Evolutionary conservation across 2,113 vertebrate genomes (phyloP).

Genomic region (Panthera uncia): DNA sequence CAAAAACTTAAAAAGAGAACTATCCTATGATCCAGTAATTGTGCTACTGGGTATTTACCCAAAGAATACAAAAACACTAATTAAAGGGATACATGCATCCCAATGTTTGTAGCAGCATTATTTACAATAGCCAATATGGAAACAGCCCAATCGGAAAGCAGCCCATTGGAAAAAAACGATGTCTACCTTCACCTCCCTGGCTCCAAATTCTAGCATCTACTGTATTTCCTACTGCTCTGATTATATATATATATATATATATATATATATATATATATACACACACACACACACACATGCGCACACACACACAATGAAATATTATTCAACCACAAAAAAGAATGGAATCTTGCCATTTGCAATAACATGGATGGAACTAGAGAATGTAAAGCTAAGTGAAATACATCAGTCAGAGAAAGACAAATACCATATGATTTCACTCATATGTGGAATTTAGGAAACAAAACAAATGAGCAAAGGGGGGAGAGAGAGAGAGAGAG

Average conservation of each 20-base stretch:
- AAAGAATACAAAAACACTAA: neutral
- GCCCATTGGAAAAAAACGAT: no score
- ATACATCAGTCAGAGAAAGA: neutral
- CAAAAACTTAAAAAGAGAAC: neutral
- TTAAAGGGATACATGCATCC: neutral
- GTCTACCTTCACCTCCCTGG: no score
- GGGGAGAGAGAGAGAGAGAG: neutral
- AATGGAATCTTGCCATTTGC: neutral
- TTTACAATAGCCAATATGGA: neutral
- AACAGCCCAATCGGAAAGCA: no score
- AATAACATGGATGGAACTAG: neutral
- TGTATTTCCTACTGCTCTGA: no score
- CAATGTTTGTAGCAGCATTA: neutral
- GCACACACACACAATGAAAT: neutral
- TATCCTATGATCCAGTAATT: neutral
- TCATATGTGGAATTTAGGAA: neutral
- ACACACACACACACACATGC: no score
- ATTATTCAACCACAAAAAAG: neutral
- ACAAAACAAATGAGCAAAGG: neutral
- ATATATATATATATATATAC: no score
- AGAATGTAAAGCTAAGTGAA: neutral
- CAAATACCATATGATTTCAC: neutral
- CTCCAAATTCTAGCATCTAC: no score
- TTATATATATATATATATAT: no score
- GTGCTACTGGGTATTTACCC: neutral